A percentile compares a stretch with the other conserved stretches of the same genome.
These are phyloP conservation scores for Teleopsis dalmanni DNA, from an alignment of 1,140 invertebrate genomes.

Conservation along the genomic window DNA sequence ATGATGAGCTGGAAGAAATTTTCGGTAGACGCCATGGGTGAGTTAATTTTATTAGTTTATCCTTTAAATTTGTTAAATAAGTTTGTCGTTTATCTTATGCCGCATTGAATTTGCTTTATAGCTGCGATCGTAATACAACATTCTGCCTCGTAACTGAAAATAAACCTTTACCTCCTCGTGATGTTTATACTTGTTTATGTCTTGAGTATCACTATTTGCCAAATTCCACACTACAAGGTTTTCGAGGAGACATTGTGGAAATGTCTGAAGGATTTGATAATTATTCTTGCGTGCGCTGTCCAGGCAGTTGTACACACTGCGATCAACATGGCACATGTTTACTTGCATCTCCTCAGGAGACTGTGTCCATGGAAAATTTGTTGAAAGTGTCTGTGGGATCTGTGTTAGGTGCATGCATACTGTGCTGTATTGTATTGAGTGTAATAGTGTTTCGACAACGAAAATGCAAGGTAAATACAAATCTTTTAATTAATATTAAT, in stretches of 20 bases:
- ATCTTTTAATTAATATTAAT: not conserved
- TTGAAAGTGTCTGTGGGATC: constrained; percentile 59
- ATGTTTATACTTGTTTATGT: constrained; percentile 47
- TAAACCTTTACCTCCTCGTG: constrained; percentile 25
- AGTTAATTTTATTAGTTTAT: not conserved
- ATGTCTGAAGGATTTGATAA: constrained; percentile 39
- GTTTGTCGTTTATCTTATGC: not conserved
- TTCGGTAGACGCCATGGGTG: constrained; percentile 41
- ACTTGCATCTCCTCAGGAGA: constrained; percentile 36
- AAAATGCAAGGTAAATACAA: constrained; percentile 62
- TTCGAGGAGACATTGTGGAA: constrained; percentile 45
- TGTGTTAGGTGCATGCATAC: constrained; percentile 64
- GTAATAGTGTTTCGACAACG: constrained; percentile 65
- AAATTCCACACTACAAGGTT: constrained; percentile 44
- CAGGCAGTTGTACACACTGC: constrained; percentile 49
- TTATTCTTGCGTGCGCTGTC: constrained; percentile 54
- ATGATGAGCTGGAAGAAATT: constrained; percentile 42
- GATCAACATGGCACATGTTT: constrained; percentile 49
- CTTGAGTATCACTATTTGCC: constrained; percentile 46
- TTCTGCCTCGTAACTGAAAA: constrained; percentile 39
- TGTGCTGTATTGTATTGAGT: constrained; percentile 60
- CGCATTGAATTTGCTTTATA: constrained; percentile 8
- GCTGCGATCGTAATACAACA: constrained; percentile 43
- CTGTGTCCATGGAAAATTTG: constrained; percentile 48
- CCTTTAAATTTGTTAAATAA: not conserved